phyloP scores from a whole-genome alignment of 64 coral and sea anemone genomes.

The Stichodactyla mertensii region DNA sequence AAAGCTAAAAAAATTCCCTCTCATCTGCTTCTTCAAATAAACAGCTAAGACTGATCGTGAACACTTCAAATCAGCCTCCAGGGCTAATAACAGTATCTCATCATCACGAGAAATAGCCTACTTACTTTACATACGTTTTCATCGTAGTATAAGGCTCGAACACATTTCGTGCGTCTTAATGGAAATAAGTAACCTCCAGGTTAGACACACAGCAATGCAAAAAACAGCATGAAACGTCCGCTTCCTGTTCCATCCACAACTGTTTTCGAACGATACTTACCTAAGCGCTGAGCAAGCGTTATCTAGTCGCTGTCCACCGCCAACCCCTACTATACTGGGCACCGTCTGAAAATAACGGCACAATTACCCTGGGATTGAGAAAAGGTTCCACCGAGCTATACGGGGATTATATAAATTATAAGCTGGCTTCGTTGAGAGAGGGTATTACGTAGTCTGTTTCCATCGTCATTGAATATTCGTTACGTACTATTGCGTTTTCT shows the following conservation, averaged over 20 bases:
- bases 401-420: background rate
- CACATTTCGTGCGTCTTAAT: conserved; percentile 14
- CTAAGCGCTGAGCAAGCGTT: background rate
- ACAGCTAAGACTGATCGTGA: background rate
- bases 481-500: conserved; percentile 7
- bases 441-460: background rate
- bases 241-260: conserved; percentile 20
- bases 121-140: background rate
- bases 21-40: background rate
- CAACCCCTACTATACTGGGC: background rate
- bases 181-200: conserved; percentile 35
- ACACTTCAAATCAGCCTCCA: background rate
- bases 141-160: background rate
- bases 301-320: background rate
- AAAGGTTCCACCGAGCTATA: background rate
- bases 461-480: background rate
- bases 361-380: background rate
- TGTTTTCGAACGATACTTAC: background rate
- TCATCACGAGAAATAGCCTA: background rate
- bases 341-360: background rate
- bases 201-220: background rate
- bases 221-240: conserved; percentile 26
- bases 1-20: background rate
- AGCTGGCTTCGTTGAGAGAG: background rate
- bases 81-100: background rate